Evolutionary conservation across 2,888 invertebrate genomes (phyloP).

Genomic region (Rotaria sp.): DNA sequence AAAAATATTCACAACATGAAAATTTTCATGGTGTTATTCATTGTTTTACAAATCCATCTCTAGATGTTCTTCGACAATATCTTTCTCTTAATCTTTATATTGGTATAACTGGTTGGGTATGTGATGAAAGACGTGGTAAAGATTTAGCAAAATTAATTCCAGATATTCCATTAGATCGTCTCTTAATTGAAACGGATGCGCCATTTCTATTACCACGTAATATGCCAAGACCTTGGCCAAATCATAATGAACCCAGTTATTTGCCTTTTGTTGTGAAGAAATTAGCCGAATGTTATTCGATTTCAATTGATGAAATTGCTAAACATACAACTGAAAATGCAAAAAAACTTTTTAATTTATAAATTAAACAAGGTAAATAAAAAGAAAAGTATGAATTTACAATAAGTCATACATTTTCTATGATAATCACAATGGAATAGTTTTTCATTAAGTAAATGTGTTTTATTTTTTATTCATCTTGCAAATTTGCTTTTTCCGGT

Average conservation of each 20-base stretch:
- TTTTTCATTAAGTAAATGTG: too few relatives aligned
- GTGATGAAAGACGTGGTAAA: constrained; percentile 11
- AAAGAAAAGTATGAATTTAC: too few relatives aligned
- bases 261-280: not conserved
- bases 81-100: not conserved
- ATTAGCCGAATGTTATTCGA: not conserved
- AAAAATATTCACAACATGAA: not conserved
- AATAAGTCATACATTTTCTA: too few relatives aligned
- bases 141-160: constrained; percentile 12
- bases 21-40: constrained; percentile 23
- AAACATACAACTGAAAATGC: constrained; percentile 15
- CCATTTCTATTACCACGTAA: not conserved
- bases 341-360: not conserved
- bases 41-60: not conserved
- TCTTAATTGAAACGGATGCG: constrained; percentile 19
- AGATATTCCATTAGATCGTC: not conserved
- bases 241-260: not conserved
- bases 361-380: not conserved
- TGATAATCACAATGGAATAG: too few relatives aligned
- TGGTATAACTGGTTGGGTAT: constrained; percentile 25
- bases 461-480: too few relatives aligned
- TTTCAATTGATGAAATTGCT: not conserved
- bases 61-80: not conserved
- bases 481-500: too few relatives aligned
- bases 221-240: constrained; percentile 9